These are phyloP conservation scores for Mesopsocus fuscifrons DNA, from an alignment of 2,888 invertebrate species.

Conservation along the genomic window DNA sequence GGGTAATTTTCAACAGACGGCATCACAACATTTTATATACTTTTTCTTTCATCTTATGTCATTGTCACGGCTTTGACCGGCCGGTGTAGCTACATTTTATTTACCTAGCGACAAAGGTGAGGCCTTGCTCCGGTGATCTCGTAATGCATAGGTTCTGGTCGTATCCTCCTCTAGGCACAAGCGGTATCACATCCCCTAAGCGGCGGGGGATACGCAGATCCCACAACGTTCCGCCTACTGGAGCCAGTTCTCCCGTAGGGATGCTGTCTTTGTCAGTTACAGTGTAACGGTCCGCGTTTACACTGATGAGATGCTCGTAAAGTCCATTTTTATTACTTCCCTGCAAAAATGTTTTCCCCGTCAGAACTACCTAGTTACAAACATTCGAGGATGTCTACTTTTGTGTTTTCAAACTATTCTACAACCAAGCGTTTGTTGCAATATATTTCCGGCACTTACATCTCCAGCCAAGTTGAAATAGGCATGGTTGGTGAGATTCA, in stretches of 20 bases:
- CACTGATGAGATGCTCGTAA: slow-evolving; percentile 44
- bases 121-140: slow-evolving; percentile 32
- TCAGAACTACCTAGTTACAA: too few relatives aligned
- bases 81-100: not conserved
- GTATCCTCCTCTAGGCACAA: slow-evolving; percentile 50
- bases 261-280: slow-evolving; percentile 46
- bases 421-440: not conserved
- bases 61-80: too few relatives aligned
- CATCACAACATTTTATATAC: too few relatives aligned
- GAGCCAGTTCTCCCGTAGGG: slow-evolving; percentile 50
- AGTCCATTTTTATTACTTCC: slow-evolving; percentile 24
- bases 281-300: slow-evolving; percentile 59
- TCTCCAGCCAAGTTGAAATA: slow-evolving; percentile 42
- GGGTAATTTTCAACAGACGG: too few relatives aligned
- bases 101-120: slow-evolving; percentile 42
- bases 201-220: slow-evolving; percentile 50
- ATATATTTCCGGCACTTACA: slow-evolving; percentile 22
- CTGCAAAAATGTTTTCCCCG: too few relatives aligned
- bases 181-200: slow-evolving; percentile 44
- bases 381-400: not conserved
- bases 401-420: not conserved
- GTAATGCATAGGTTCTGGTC: slow-evolving; percentile 69
- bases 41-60: too few relatives aligned
- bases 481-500: slow-evolving; percentile 38
- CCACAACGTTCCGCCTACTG: slow-evolving; percentile 48